Conservation (phyloP, 2,113 vertebrate genomes). For the Dasyurus viverrinus region DNA sequence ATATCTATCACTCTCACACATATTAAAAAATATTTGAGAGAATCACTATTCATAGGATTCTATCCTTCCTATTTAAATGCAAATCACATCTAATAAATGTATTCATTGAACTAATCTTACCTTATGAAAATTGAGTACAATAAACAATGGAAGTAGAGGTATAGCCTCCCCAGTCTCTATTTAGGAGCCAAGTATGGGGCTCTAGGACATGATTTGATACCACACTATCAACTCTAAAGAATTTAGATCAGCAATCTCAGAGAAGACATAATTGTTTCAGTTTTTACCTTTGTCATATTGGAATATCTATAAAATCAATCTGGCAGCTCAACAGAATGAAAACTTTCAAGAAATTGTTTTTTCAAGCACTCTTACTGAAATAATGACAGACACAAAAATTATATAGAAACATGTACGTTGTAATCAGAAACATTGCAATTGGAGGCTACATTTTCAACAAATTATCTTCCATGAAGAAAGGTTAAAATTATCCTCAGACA, state of each 20-base stretch:
- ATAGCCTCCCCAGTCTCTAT: background rate
- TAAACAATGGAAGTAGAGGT: slow-evolving; percentile 12
- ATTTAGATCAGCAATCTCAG: slow-evolving; percentile 38
- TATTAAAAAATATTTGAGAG: slow-evolving; percentile 54
- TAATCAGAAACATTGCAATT: slow-evolving; percentile 56
- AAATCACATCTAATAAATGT: slow-evolving; percentile 49
- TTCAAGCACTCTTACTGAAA: slow-evolving; percentile 57
- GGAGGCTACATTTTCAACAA: slow-evolving; percentile 51
- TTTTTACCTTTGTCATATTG: slow-evolving; percentile 38
- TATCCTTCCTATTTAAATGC: slow-evolving; percentile 60
- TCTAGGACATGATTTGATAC: slow-evolving; percentile 6
- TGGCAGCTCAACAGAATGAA: slow-evolving; percentile 47
- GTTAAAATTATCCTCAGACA: slow-evolving; percentile 49
- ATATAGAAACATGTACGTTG: slow-evolving; percentile 24
- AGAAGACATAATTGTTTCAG: slow-evolving; percentile 42
- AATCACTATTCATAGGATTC: slow-evolving; percentile 53
- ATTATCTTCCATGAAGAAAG: slow-evolving; percentile 31
- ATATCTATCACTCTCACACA: slow-evolving; percentile 2
- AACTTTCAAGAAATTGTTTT: slow-evolving; percentile 63
- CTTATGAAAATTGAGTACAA: slow-evolving; percentile 44
- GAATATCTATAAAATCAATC: slow-evolving; percentile 56
- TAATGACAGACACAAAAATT: slow-evolving; percentile 65
- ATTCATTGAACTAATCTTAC: slow-evolving; percentile 13
- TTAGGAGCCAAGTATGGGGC: slow-evolving; percentile 21
- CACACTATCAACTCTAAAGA: slow-evolving; percentile 36